phyloP scores from a whole-genome alignment of 2,113 vertebrate genomes.

The Pelvicachromis taeniatus region DNA sequence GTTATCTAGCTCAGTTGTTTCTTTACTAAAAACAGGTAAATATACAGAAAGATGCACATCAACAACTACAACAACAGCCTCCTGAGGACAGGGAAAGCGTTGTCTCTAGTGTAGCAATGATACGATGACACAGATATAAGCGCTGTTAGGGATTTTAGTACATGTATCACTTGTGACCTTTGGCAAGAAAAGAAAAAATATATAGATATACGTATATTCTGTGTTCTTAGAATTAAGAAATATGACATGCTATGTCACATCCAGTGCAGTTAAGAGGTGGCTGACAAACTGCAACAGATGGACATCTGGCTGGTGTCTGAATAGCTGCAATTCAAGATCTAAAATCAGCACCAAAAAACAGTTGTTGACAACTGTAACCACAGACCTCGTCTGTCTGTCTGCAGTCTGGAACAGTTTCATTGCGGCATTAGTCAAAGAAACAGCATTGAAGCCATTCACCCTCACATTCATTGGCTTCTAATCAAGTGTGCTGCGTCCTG shows the following conservation, averaged over 20 bases:
- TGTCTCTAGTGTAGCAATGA: slow-evolving; percentile 13
- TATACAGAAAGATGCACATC: background rate
- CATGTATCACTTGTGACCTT: slow-evolving; percentile 29
- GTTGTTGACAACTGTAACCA: slow-evolving; percentile 16
- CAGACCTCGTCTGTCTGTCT: slow-evolving; percentile 20
- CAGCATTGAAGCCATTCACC: background rate
- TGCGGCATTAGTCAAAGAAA: background rate
- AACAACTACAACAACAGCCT: background rate
- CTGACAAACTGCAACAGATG: slow-evolving; percentile 32
- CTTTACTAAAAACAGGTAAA: background rate
- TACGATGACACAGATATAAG: background rate
- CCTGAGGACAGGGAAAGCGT: background rate
- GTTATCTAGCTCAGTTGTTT: background rate
- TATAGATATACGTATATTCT: no score
- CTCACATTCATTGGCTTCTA: background rate
- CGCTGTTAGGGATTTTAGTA: background rate
- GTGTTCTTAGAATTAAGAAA: slow-evolving; percentile 2
- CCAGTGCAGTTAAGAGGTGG: background rate
- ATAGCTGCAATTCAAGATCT: slow-evolving; percentile 10
- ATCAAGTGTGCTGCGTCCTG: background rate
- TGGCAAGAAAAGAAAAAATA: background rate
- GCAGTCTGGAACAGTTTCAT: slow-evolving; percentile 16
- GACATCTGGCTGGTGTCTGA: slow-evolving; percentile 20
- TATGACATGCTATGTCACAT: background rate
- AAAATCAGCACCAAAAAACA: background rate